Base-by-base conservation (phyloP, 2,888 invertebrate species). In the Orthosia cruda region DNA sequence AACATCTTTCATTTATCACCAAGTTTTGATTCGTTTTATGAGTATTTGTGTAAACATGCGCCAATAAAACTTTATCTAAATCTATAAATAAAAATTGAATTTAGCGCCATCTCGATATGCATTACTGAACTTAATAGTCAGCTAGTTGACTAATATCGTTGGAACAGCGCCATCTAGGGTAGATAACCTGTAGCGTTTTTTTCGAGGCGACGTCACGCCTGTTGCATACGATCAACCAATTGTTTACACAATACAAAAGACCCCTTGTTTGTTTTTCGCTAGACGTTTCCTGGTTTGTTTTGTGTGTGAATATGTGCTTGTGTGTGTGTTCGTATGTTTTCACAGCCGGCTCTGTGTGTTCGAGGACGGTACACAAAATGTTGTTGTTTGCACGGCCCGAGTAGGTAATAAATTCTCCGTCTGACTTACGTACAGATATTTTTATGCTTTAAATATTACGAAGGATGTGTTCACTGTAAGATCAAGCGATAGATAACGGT, bases 221-320 rank as follows among this genome's bases (percentile, higher is more conserved):
- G 96, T 96, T 96, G 96, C 96, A 95, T 95, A 94, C 95, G 93
- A 90, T 92, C 91, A 91, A 93, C 91, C 94, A 92, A 96, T 96
- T 96, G 96, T 96, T 96, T 96, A 96, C 96, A 95, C 95, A 96
- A 95, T 91, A 96, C 96, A 96, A 96, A 96, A 96, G 96, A 95
- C 96, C 96, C 87, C 96, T 94, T 96, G 96, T 96, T 96, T 96
- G 96, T 96, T 96, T 96, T 96, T 96, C 96, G 96, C 96, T 96
- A 96, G 96, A 96, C 96, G 96, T 96, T 96, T 96, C 96, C 96
- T 96, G 96, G 96, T 96, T 96, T 96, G 95, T 96, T 96, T 96
- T 96, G 96, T 96, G 94, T 96, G 95, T 93, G 92, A 87, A 89
- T 88, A 83, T 89, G 88, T 85, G 74, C 88, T 88, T 89, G 91